Conservation (phyloP, 2,888 invertebrate species). For the Serrognathus titanus region DNA sequence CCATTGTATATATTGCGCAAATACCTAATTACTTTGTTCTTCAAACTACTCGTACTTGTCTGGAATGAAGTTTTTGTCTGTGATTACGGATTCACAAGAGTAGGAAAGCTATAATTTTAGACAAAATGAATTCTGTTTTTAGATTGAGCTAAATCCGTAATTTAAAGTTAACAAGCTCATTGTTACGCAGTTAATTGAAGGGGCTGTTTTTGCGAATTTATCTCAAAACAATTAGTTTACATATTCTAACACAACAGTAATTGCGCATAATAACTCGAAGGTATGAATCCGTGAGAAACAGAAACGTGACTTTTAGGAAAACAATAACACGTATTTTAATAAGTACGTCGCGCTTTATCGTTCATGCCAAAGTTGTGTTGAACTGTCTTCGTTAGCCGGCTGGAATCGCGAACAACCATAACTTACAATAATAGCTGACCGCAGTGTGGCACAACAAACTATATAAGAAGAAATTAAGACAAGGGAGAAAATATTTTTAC, state of each 20-base stretch:
- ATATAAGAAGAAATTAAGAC: conserved; percentile 24
- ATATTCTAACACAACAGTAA: conserved; percentile 20
- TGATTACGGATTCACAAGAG: too few species aligned
- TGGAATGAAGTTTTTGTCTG: too few species aligned
- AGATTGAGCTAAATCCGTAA: too few species aligned
- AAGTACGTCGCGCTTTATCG: conserved; percentile 40
- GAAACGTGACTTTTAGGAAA: conserved; percentile 48
- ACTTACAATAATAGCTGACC: conserved; percentile 36
- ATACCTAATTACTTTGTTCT: too few species aligned
- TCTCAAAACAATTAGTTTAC: conserved; percentile 10
- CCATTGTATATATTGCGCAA: too few species aligned
- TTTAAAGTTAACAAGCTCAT: too few species aligned
- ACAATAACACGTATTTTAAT: conserved; percentile 51
- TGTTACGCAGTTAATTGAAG: neutral
- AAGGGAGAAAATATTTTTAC: conserved; percentile 14
- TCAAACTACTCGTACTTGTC: too few species aligned
- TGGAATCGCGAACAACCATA: conserved; percentile 30
- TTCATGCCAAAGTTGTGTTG: neutral
- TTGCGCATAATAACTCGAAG: conserved; percentile 21
- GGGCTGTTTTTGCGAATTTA: neutral
- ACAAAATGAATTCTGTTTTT: too few species aligned
- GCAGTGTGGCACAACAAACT: conserved; percentile 25
- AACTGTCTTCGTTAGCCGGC: conserved; percentile 11
- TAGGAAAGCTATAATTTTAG: too few species aligned
- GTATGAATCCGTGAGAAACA: conserved; percentile 48